Percentiles rank a stretch among this genome's conserved stretches.
Evolutionary conservation across 2,888 invertebrate species (phyloP).

Genomic region (Ophioninae sp.): DNA sequence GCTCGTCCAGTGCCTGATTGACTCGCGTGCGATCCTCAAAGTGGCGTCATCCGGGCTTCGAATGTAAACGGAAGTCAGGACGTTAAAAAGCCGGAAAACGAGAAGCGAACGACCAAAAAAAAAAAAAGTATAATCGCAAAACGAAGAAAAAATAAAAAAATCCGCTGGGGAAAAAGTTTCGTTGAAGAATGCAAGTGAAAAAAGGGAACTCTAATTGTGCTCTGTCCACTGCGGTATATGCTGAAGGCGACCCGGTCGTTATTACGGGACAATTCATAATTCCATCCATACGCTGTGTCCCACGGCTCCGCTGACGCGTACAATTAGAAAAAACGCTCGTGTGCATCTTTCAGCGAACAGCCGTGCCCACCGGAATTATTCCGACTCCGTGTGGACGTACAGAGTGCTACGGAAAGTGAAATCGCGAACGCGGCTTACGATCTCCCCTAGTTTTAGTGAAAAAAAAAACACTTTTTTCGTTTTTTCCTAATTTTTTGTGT

Average conservation of each 20-base stretch:
- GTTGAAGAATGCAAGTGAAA: background rate
- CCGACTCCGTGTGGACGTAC: background rate
- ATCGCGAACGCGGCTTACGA: too few relatives aligned
- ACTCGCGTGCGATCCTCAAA: constrained; percentile 5
- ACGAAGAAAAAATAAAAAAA: background rate
- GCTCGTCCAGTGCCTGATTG: background rate
- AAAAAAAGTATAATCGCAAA: background rate
- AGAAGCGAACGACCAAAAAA: background rate
- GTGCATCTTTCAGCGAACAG: background rate
- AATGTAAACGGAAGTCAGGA: constrained; percentile 1
- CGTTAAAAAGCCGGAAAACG: constrained; percentile 19
- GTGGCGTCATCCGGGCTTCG: constrained; percentile 16
- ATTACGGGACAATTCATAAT: background rate
- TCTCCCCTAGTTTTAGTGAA: too few relatives aligned
- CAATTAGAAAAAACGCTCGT: background rate
- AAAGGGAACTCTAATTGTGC: constrained; percentile 3
- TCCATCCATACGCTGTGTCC: background rate
- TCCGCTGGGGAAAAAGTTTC: background rate
- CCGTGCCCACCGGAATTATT: background rate
- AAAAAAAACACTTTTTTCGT: too few relatives aligned
- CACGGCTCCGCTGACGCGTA: background rate
- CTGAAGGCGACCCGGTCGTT: background rate
- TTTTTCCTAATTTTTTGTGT: too few relatives aligned
- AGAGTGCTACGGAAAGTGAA: too few relatives aligned
- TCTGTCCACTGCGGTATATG: background rate